phyloP scores from a whole-genome alignment of 2,888 invertebrate genomes.

The Phaedon cochleariae region DNA sequence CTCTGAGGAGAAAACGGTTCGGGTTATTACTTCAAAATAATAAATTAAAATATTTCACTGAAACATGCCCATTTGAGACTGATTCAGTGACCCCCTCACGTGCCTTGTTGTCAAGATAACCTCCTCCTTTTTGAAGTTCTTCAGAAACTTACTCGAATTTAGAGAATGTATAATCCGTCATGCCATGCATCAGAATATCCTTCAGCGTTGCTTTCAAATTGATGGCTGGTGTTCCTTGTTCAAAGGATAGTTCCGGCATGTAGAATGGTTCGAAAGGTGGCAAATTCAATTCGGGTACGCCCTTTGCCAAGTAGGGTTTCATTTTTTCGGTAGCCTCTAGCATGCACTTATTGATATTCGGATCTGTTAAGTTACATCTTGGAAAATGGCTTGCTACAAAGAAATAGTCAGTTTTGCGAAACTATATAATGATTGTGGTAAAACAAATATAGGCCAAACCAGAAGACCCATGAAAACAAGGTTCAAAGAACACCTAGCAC shows the following conservation, averaged over 20 bases:
- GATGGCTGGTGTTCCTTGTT: constrained; percentile 40
- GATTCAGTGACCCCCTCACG: too few species aligned
- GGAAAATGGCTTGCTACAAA: constrained; percentile 7
- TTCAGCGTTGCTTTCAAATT: constrained; percentile 41
- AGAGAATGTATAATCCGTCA: constrained; percentile 35
- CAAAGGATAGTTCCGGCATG: constrained; percentile 45
- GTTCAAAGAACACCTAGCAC: too few species aligned
- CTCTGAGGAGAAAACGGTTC: too few species aligned
- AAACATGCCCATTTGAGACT: too few species aligned
- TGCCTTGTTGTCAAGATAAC: too few species aligned
- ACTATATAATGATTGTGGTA: too few species aligned
- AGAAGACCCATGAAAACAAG: too few species aligned
- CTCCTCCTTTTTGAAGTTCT: too few species aligned
- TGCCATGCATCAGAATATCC: constrained; percentile 39
- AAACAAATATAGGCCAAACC: too few species aligned
- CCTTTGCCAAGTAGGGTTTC: constrained; percentile 49
- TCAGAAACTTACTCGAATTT: constrained; percentile 32
- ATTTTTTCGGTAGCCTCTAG: constrained; percentile 47
- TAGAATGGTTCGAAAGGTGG: constrained; percentile 53
- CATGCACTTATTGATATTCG: constrained; percentile 53
- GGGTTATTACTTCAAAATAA: too few species aligned
- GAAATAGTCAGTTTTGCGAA: background rate
- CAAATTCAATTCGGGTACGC: constrained; percentile 55
- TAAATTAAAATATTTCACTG: too few species aligned
- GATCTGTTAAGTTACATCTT: constrained; percentile 50